A percentile compares a stretch with the other conserved stretches of the same genome.
Conservation (phyloP, 2,797 vertebrate genomes). For the Sebastes reedi region DNA sequence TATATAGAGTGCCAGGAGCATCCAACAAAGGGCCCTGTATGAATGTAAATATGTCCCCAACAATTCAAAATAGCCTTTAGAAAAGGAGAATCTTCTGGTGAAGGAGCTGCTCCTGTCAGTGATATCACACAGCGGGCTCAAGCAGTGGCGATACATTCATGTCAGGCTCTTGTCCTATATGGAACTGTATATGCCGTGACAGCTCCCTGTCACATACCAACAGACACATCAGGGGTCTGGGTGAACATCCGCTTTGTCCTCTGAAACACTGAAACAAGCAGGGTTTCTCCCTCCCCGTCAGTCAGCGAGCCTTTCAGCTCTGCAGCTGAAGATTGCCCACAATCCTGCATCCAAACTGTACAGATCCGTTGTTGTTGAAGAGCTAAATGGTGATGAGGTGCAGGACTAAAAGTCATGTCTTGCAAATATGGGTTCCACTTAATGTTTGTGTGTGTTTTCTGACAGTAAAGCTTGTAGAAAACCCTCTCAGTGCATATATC, state of each 20-base stretch:
- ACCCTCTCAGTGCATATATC: background rate
- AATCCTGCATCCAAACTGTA: conserved; percentile 1
- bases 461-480: background rate
- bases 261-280: background rate
- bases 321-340: conserved; percentile 16
- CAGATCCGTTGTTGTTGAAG: conserved; percentile 22
- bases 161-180: conserved; percentile 15
- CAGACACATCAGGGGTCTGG: background rate
- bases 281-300: background rate
- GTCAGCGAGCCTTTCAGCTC: conserved; percentile 4
- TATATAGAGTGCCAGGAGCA: background rate
- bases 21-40: background rate
- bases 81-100: background rate
- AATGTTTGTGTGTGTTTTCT: background rate
- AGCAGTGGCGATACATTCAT: background rate
- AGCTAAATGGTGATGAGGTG: background rate
- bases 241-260: conserved; percentile 30
- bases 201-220: conserved; percentile 35
- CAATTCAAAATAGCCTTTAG: background rate
- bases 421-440: background rate
- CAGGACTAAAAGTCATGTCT: conserved; percentile 3
- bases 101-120: background rate
- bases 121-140: background rate
- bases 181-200: background rate
- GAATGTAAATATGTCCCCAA: background rate